These are phyloP conservation scores for Drosophila cardini DNA, from an alignment of 1,140 invertebrate genomes.

Conservation along the genomic window DNA sequence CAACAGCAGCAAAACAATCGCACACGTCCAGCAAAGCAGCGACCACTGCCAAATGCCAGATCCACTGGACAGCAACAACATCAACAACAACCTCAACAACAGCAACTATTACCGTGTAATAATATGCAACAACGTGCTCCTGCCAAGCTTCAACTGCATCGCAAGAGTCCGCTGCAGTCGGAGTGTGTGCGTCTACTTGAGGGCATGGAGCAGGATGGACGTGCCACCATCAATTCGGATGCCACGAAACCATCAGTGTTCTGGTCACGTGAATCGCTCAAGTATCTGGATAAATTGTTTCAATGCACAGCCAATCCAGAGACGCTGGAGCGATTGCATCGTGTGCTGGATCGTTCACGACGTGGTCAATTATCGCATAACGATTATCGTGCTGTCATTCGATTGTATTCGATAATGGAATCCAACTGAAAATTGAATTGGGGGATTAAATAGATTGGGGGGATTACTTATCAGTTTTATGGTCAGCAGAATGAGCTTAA, in stretches of 20 bases:
- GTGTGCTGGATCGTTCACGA: constrained; percentile 63
- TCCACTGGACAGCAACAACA: constrained; percentile 16
- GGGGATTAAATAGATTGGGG: background rate
- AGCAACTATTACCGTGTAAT: constrained; percentile 49
- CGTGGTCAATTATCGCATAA: constrained; percentile 74
- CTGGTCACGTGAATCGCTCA: constrained; percentile 77
- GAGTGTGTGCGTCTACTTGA: constrained; percentile 58
- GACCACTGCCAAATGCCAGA: constrained; percentile 11
- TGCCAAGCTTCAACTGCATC: constrained; percentile 44
- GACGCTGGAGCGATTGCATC: constrained; percentile 60
- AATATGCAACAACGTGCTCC: constrained; percentile 54
- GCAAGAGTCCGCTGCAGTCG: constrained; percentile 38
- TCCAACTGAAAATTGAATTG: constrained; percentile 45
- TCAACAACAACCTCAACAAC: constrained; percentile 8
- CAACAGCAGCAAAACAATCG: constrained; percentile 16
- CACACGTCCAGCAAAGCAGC: constrained; percentile 30
- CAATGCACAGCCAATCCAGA: constrained; percentile 45
- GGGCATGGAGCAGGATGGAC: constrained; percentile 34
- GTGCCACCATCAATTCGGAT: constrained; percentile 52
- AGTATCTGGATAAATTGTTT: constrained; percentile 70
- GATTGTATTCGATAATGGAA: constrained; percentile 58
- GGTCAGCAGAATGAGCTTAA: constrained; percentile 28
- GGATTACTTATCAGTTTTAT: constrained; percentile 9
- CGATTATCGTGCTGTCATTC: constrained; percentile 78
- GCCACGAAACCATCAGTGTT: constrained; percentile 66